Base-by-base conservation (phyloP, 2,797 vertebrate genomes). In the Chrysocyon brachyurus region DNA sequence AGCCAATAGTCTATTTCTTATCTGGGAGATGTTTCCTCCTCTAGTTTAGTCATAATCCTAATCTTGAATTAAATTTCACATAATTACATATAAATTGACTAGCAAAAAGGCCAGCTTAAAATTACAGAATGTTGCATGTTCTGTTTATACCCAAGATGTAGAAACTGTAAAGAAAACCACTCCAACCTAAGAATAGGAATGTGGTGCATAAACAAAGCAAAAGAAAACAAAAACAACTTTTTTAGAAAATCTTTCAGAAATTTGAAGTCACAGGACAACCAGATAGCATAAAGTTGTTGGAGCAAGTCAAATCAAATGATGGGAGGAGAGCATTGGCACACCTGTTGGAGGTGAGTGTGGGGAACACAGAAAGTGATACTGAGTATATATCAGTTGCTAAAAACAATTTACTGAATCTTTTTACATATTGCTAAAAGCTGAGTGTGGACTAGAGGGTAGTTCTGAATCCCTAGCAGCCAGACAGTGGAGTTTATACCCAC, bases 281-380 rank as follows among this genome's bases (percentile, higher is more conserved):
- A 73, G 72, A 31, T 61, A 57, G 6, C 21, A n/a, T 59, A 40
- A 77, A 81, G 31, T 40, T 6, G 14, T 5, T 1, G 77, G 19
- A 33, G 49, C 8, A 26, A 46, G 4, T 2, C 1, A 9, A 5
- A 21, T 54, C 9, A 9, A 75, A 15, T 16, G 8, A 40, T 52
- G 0, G 11, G 6, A 14, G 36, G 22, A 52, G 0, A 64, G 5
- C 0, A 2, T 28, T 2, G 16, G 0, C 14, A 12, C 16, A 54
- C 21, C 3, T 8, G 1, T 46, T 49, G 2, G 24, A 14, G 24
- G 15, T 33, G 40, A 14, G 8, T 1, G 5, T 46, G 31, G 40
- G 52, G 3, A 68, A 24, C 0, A 8, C 15, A 40, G 24, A n/a
- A 77, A 57, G 5, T 1, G 15, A 16, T 31, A 5, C 12, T 5